Conservation (phyloP, 2,113 vertebrate genomes). For the Ailuropoda melanoleuca region DNA sequence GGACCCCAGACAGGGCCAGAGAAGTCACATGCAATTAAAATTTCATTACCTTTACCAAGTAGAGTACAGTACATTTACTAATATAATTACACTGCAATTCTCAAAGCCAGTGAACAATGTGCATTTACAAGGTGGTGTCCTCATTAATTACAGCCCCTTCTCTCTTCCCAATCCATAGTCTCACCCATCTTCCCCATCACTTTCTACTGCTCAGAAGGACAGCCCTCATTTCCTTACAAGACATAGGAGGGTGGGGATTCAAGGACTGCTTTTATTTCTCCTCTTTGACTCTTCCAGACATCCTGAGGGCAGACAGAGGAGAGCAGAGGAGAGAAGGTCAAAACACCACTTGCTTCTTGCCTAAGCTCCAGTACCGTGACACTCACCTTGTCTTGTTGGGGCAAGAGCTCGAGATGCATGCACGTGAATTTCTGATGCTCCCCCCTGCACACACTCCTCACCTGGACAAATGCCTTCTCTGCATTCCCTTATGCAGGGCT, state of each 20-base stretch:
- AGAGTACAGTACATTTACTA: conserved; percentile 64
- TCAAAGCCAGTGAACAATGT: conserved; percentile 51
- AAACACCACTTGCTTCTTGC: background rate
- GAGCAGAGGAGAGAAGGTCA: background rate
- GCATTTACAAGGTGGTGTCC: background rate
- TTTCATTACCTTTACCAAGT: conserved; percentile 43
- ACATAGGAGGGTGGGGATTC: background rate
- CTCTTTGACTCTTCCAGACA: background rate
- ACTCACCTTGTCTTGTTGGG: background rate
- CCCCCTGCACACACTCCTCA: background rate
- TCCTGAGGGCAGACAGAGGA: background rate
- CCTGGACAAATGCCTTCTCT: background rate
- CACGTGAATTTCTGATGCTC: background rate
- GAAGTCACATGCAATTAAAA: conserved; percentile 57
- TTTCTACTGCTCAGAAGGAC: background rate
- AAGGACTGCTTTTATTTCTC: background rate
- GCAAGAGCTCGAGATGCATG: rapidly evolving
- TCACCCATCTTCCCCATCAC: background rate
- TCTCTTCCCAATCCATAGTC: background rate
- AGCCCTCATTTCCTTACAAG: background rate
- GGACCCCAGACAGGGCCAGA: background rate
- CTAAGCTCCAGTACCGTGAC: background rate
- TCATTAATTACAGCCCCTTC: background rate
- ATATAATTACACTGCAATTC: conserved; percentile 65
- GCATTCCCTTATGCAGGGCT: rapidly evolving